Percentiles rank a stretch among this genome's conserved stretches.
Conservation (phyloP, 2,888 invertebrate genomes). For the Toxonevra muliebris region DNA sequence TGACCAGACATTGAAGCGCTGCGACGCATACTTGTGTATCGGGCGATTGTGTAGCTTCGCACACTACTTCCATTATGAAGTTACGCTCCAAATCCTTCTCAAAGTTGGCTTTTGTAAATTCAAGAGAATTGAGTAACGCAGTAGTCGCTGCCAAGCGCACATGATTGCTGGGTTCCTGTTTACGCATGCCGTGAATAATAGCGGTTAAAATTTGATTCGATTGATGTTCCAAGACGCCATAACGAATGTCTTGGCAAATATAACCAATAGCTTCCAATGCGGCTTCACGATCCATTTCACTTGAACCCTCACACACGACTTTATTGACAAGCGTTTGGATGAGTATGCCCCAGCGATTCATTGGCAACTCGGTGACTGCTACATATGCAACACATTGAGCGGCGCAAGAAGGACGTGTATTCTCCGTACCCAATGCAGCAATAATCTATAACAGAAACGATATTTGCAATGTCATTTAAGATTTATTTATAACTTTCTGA, state of each 20-base stretch:
- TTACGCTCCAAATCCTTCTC: slow-evolving; percentile 97
- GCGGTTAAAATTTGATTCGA: slow-evolving; percentile 98
- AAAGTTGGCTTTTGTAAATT: slow-evolving; percentile 98
- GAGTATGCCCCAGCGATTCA: slow-evolving; percentile 90
- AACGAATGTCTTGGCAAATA: slow-evolving; percentile 97
- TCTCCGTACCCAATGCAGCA: slow-evolving; percentile 94
- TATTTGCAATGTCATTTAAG: not conserved
- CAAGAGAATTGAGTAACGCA: slow-evolving; percentile 94
- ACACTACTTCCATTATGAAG: slow-evolving; percentile 99
- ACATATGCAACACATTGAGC: slow-evolving; percentile 99
- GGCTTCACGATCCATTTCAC: slow-evolving; percentile 95
- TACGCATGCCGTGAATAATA: slow-evolving; percentile 98
- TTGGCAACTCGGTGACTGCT: slow-evolving; percentile 94
- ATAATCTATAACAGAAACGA: slow-evolving; percentile 86
- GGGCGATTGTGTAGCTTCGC: slow-evolving; percentile 95
- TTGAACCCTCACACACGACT: slow-evolving; percentile 85
- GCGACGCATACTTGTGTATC: slow-evolving; percentile 95
- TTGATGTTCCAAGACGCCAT: slow-evolving; percentile 89
- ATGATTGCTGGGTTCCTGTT: slow-evolving; percentile 90
- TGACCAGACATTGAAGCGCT: slow-evolving; percentile 96
- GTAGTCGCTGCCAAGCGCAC: slow-evolving; percentile 96
- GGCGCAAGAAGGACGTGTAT: slow-evolving; percentile 92
- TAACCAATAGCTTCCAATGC: slow-evolving; percentile 98
- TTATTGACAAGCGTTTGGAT: slow-evolving; percentile 88
- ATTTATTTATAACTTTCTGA: not conserved